A percentile compares a stretch with the other conserved stretches of the same genome.
Evolutionary conservation across 1,140 invertebrate genomes (phyloP).

Genomic region (Cydia fagiglandana): DNA sequence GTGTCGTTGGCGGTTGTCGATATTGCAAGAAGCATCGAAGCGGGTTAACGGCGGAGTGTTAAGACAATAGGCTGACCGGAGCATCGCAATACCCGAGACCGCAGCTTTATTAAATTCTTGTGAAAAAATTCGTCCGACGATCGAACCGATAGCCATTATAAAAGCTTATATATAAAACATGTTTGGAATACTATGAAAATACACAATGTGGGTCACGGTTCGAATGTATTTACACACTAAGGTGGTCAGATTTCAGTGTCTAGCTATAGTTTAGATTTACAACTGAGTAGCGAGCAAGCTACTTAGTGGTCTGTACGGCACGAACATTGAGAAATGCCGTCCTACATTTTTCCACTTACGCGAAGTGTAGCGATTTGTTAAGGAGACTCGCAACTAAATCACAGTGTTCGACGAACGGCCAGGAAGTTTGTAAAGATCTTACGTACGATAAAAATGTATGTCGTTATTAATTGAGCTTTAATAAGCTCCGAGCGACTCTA

Average conservation of each 20-base stretch:
- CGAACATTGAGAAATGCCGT: constrained; percentile 5
- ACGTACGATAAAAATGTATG: constrained; percentile 21
- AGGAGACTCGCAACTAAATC: background rate
- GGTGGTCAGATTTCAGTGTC: background rate
- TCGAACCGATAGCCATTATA: background rate
- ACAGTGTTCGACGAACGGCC: constrained; percentile 8
- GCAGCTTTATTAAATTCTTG: constrained; percentile 48
- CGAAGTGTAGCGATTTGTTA: constrained; percentile 22
- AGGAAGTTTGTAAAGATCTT: constrained; percentile 28
- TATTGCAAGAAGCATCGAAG: constrained; percentile 38
- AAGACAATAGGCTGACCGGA: constrained; percentile 45
- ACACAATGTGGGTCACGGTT: constrained; percentile 10
- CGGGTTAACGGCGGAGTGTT: constrained; percentile 42
- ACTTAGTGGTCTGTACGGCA: background rate
- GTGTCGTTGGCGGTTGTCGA: constrained; percentile 38
- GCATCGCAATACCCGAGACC: constrained; percentile 32
- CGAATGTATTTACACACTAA: background rate
- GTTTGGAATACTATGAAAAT: background rate
- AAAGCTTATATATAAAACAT: constrained; percentile 4
- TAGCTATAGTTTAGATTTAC: background rate
- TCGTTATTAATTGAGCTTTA: constrained; percentile 25
- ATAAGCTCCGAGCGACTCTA: constrained; percentile 4
- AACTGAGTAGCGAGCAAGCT: background rate
- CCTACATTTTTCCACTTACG: constrained; percentile 26
- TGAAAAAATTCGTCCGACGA: constrained; percentile 5